Evolutionary conservation across 2,888 invertebrate genomes (phyloP), one percentile per base, ranked within the genome.

Genomic region (Sussaba pulchella): DNA sequence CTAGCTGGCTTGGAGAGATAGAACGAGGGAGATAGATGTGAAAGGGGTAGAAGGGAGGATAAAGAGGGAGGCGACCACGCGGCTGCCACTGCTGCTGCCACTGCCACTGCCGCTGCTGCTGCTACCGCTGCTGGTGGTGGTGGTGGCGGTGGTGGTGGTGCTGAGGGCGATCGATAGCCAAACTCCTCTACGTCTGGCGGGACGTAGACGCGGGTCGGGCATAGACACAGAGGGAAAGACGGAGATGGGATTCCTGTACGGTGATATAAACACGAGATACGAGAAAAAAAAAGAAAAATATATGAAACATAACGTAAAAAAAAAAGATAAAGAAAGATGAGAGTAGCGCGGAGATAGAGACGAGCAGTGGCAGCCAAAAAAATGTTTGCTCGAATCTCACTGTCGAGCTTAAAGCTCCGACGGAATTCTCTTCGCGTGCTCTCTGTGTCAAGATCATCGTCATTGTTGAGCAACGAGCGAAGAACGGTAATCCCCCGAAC

Each of bases 161-260:
- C 70, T 69, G 85, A 82, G 82, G 87, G 82, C 89, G 90, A 91
- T 91, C 91, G 91, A 91, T 91, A 90, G 90, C 89, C 90, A 90
- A 91, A 91, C 91, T 90, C 88, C 88, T 88, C 89, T 89, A 85
- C 84, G 89, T 88, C 89, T 89, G 88, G 86, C 87, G 88, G 85
- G 85, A 88, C 87, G 83, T 85, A 87, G 82, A 83, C 83, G 36
- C 63, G 67, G 59, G 47, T 36, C 61, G 76, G 10, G 72, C 69
- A 72, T 61, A 79, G 72, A 79, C 73, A 71, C 72, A 67, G 67
- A 39, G 41, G 57, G 57, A 39, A 59, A 73, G 69, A 57, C 66
- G 45, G 21, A 39, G 47, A 73, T 69, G 59, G 41, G 31, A 57
- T 72, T 67, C n/a, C 52, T 24, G 36, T 52, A 17, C 41, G 59